Base-by-base conservation (phyloP, 2,113 vertebrate genomes). In the Pedionomus torquatus region DNA sequence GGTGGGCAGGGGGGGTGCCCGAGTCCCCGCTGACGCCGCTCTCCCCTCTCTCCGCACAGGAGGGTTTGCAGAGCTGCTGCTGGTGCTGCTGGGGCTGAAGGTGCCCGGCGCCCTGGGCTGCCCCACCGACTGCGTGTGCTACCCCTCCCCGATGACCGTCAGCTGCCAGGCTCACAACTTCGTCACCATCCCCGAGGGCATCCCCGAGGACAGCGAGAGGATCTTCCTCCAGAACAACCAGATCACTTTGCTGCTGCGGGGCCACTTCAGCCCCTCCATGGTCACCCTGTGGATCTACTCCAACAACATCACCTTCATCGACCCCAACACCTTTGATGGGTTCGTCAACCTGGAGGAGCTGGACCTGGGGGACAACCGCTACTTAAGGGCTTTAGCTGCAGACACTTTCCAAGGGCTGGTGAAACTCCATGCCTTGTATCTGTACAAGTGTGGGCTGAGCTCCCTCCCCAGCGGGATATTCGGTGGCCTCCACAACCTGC, bases 111-210 rank as follows among this genome's bases (percentile, higher is more conserved):
- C 98, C 28, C 95, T 97, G 65, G 90, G 98, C 83, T 99, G 99
- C 97, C 99, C 99, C 31, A 98, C 96, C 43, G 98, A 99, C 98
- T 99, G 99, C 52, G 99, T 99, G 96, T 99, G 99, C 98, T 99
- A 99, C 98, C 99, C 99, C 0, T 98, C 99, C 1, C 99, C 99
- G 14, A 99, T 99, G 99, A 99, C 99, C 0, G 99, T 99, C 95
- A 99, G 99, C 98, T 99, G 99, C 98, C 99, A 99, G 98, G 99
- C 99, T 5, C 99, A 99, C 98, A 99, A 99, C 97, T 99, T 99
- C 49, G 98, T 98, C 15, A 97, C 98, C 89, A 99, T 99, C 96
- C 99, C 99, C 0, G 99, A 99, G 97, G 99, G 98, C 87, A 99
- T 99, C 97, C 99, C 99, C 0, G 98, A 98, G 69, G 98, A 99